Base-by-base conservation (phyloP, 2,113 vertebrate species). In the Urocitellus parryii region DNA sequence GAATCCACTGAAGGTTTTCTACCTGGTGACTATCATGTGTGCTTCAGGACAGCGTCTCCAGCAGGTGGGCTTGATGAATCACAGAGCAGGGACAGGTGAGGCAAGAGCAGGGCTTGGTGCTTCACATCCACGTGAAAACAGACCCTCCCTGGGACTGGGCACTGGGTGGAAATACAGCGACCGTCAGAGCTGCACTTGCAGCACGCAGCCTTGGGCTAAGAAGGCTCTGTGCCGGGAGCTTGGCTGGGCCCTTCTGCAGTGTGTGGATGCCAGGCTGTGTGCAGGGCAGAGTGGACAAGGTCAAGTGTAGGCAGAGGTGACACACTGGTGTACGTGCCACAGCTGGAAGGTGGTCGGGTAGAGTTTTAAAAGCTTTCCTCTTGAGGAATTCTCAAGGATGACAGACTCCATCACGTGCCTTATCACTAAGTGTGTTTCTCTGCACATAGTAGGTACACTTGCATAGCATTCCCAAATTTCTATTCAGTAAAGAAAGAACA, bases 181-280 rank as follows among this genome's bases (percentile, higher is more conserved):
- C 61, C 0, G 56, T 65, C 34, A 84, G 48, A 97, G 14, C 9
- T 2, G 29, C 25, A 4, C 4, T 3, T 74, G 17, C 7, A 16
- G 32, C 5, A 25, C 22, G 32, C 34, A 48, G 25, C 11, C 68
- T 1, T 0, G 14, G 45, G 27, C 53, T 42, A 13, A 63, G 67
- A 32, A n/a, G 67, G 6, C 48, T 24, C 20, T 3, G 4, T 24
- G 13, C 2, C 2, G 1, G 39, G 22, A 42, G 12, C 2, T 0
- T 4, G 34, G 11, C 20, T 58, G 11, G 20, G 39, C 56, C 29
- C 2, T 34, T 68, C 67, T 61, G 1, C 16, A 25, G 45, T 48
- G 79, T 20, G 32, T 1, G 3, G 51, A 81, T 63, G 39, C 51
- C 51, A 48, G 53, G 2, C 32, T 27, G 34, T 17, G 29, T 42